These are phyloP conservation scores for Mesoclemmys tuberculata DNA, from an alignment of 2,113 vertebrate species.

Conservation along the genomic window DNA sequence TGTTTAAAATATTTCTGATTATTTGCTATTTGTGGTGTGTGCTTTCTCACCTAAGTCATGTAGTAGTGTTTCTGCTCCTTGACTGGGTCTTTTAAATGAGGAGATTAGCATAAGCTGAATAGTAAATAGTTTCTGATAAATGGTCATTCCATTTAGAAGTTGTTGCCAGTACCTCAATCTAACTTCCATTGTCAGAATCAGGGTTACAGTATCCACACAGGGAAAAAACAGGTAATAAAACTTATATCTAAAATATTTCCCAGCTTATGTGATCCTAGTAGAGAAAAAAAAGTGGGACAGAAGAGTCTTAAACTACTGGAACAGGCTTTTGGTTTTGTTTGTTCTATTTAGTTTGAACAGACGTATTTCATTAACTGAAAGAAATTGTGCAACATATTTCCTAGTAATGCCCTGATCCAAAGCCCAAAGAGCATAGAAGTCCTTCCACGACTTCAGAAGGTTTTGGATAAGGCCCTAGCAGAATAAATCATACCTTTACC, in stretches of 20 bases:
- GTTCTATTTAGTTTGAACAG: neutral
- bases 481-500: neutral
- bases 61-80: neutral
- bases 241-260: neutral
- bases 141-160: neutral
- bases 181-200: neutral
- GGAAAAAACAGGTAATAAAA: neutral
- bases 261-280: neutral
- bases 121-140: neutral
- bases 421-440: neutral
- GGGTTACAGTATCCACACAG: neutral
- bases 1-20: neutral
- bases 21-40: neutral
- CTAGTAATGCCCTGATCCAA: neutral
- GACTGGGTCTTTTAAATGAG: constrained; percentile 9
- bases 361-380: constrained; percentile 21
- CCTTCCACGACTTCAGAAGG: constrained; percentile 8
- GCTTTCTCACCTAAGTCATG: neutral
- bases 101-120: neutral
- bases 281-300: neutral
- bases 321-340: neutral
- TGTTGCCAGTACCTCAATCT: neutral
- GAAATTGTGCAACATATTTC: neutral
- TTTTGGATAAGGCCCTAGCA: neutral
- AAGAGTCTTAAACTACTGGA: neutral